These are phyloP conservation scores for Eristalinus sepulchralis DNA, from an alignment of 2,888 invertebrate species.

Conservation along the genomic window DNA sequence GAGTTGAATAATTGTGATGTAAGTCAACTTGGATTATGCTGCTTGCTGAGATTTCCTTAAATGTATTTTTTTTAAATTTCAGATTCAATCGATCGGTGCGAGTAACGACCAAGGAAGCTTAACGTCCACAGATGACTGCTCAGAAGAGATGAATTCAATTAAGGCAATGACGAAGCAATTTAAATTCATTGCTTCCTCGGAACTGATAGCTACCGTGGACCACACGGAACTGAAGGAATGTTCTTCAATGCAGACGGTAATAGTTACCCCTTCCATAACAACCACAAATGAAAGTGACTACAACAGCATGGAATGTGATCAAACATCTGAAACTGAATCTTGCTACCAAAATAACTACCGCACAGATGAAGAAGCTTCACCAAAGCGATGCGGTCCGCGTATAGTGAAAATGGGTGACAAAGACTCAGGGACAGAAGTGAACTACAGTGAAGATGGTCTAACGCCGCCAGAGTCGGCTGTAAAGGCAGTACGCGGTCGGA, in stretches of 20 bases:
- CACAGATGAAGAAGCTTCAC: slow-evolving; percentile 6
- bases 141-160: slow-evolving; percentile 76
- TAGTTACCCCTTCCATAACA: slow-evolving; percentile 76
- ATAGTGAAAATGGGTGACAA: slow-evolving; percentile 75
- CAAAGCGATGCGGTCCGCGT: slow-evolving; percentile 62
- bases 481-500: slow-evolving; percentile 81
- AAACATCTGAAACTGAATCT: slow-evolving; percentile 83
- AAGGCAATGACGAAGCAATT: slow-evolving; percentile 78
- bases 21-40: background rate
- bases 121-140: slow-evolving; percentile 72
- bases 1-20: slow-evolving; percentile 63
- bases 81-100: slow-evolving; percentile 55
- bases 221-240: slow-evolving; percentile 27
- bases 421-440: slow-evolving; percentile 81
- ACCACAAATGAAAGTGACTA: slow-evolving; percentile 75
- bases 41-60: background rate
- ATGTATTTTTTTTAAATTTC: slow-evolving; percentile 9
- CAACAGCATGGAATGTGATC: slow-evolving; percentile 83
- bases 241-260: slow-evolving; percentile 57
- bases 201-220: slow-evolving; percentile 78
- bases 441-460: slow-evolving; percentile 81
- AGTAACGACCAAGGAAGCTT: slow-evolving; percentile 62
- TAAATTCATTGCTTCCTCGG: slow-evolving; percentile 77
- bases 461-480: slow-evolving; percentile 73
- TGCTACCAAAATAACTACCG: slow-evolving; percentile 74